Evolutionary conservation across 2,888 invertebrate genomes (phyloP).

Genomic region (Pristionchus entomophagus): DNA sequence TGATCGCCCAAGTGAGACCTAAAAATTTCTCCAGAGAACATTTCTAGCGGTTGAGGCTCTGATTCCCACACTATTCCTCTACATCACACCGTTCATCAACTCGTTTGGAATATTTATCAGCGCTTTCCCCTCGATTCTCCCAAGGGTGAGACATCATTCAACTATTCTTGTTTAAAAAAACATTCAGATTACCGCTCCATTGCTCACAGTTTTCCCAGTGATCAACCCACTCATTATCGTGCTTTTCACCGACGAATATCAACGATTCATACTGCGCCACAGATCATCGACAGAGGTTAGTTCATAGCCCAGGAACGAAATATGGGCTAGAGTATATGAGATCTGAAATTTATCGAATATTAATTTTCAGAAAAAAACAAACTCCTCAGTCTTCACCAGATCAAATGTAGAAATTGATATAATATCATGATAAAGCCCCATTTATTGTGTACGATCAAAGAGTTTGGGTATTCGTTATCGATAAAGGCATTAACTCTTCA

Average conservation of each 20-base stretch:
- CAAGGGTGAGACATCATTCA: neutral
- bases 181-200: neutral
- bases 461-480: too few relatives aligned
- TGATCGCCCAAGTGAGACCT: neutral
- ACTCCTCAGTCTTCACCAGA: neutral
- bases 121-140: neutral
- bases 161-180: neutral
- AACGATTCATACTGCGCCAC: neutral
- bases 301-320: too few relatives aligned
- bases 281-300: neutral
- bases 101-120: neutral
- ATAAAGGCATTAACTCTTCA: too few relatives aligned
- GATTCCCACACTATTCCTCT: neutral
- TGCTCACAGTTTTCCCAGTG: neutral
- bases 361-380: neutral
- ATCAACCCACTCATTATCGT: neutral
- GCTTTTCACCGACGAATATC: neutral
- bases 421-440: neutral
- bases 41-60: neutral
- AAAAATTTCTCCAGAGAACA: neutral
- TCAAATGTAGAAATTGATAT: neutral
- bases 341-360: neutral
- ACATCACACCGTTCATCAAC: neutral
- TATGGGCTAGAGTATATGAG: neutral
- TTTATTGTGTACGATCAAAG: too few relatives aligned